These are phyloP conservation scores for Andrena hattorfiana DNA, from an alignment of 2,888 invertebrate species.

Conservation along the genomic window DNA sequence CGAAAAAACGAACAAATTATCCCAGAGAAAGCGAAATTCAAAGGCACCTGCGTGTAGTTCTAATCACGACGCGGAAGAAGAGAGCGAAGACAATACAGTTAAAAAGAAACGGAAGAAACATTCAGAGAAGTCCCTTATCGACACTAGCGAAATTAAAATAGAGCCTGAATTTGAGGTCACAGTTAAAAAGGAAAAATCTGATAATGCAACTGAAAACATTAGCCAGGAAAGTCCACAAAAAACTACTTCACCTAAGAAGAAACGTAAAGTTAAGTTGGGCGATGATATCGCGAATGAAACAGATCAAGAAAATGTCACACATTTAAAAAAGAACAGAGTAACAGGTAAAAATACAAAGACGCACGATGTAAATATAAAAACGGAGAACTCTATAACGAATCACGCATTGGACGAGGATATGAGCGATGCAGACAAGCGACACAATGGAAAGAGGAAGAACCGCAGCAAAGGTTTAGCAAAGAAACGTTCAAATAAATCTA, in stretches of 20 bases:
- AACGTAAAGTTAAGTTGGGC: neutral
- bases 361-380: conserved; percentile 16
- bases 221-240: neutral
- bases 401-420: neutral
- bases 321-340: conserved; percentile 24
- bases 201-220: neutral
- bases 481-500: conserved; percentile 16
- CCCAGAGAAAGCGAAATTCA: neutral
- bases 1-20: neutral
- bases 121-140: conserved; percentile 9
- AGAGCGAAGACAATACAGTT: conserved; percentile 23
- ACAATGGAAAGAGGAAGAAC: neutral
- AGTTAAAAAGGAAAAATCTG: conserved; percentile 38
- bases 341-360: neutral
- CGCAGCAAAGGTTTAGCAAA: neutral
- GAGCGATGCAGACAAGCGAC: neutral
- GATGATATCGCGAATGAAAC: neutral
- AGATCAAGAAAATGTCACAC: neutral
- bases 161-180: conserved; percentile 23
- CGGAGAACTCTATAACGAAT: conserved; percentile 4
- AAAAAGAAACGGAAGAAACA: conserved; percentile 54
- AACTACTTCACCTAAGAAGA: conserved; percentile 14
- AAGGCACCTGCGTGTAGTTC: neutral
- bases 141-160: conserved; percentile 26
- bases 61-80: conserved; percentile 1